These are phyloP conservation scores for Leptodactylus fallax DNA, from an alignment of 2,797 vertebrate species.

Conservation along the genomic window DNA sequence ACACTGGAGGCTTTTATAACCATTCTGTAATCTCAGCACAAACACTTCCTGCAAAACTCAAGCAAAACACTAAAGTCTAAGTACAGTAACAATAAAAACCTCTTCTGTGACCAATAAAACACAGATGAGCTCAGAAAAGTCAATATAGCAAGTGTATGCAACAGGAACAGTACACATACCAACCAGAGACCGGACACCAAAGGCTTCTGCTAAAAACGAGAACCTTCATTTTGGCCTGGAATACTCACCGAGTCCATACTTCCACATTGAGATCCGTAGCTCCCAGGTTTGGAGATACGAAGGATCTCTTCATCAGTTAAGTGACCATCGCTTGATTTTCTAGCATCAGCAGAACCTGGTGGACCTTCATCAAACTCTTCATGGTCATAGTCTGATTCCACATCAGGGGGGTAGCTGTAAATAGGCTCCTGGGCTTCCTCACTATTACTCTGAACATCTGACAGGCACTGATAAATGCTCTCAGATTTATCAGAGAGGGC, in stretches of 20 bases:
- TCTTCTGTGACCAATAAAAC: constrained; percentile 5
- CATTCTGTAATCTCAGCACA: constrained; percentile 24
- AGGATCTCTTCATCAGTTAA: constrained; percentile 82
- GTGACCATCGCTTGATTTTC: constrained; percentile 81
- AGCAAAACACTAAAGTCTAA: constrained; percentile 3
- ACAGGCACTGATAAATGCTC: constrained; percentile 75
- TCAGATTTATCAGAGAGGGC: constrained; percentile 60
- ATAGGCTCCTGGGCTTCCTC: constrained; percentile 70
- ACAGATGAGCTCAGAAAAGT: constrained; percentile 32
- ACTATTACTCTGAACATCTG: constrained; percentile 67
- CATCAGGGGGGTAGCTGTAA: constrained; percentile 76
- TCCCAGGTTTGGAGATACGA: constrained; percentile 84
- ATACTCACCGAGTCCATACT: constrained; percentile 89
- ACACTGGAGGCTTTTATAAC: background rate
- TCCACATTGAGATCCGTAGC: constrained; percentile 86
- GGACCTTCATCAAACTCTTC: constrained; percentile 87
- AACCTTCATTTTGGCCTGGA: background rate
- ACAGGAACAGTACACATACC: background rate
- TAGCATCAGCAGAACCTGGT: constrained; percentile 79
- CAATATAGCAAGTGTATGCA: constrained; percentile 13
- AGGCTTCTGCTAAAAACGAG: background rate
- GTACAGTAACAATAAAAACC: background rate
- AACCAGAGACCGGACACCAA: background rate
- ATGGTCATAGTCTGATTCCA: constrained; percentile 90
- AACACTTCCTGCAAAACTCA: constrained; percentile 19